Evolutionary conservation across 2,113 vertebrate genomes (phyloP).

Genomic region (Mus spicilegus): DNA sequence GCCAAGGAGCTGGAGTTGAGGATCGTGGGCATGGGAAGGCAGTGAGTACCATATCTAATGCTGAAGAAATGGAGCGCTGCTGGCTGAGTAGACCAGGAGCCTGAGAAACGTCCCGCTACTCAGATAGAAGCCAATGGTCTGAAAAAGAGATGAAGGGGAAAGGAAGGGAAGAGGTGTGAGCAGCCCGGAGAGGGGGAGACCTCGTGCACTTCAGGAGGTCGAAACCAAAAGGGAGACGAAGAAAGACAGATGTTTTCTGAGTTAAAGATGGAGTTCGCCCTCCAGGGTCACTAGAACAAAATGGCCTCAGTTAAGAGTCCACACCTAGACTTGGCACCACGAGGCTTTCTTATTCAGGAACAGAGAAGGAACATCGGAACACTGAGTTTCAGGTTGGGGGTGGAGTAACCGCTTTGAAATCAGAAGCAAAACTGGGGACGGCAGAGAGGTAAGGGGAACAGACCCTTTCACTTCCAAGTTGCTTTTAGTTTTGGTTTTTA

Average conservation of each 20-base stretch:
- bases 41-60: neutral
- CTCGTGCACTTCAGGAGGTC: rapidly evolving
- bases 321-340: no score
- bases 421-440: neutral
- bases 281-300: neutral
- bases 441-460: no score
- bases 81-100: neutral
- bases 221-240: neutral
- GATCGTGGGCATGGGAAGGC: rapidly evolving
- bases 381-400: neutral
- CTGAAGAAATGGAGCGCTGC: rapidly evolving
- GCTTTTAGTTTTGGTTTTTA: neutral
- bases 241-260: neutral
- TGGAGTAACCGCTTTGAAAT: neutral
- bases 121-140: neutral
- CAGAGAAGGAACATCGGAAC: neutral
- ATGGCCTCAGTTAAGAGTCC: neutral
- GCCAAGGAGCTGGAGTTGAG: neutral
- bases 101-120: neutral
- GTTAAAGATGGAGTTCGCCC: neutral
- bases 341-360: neutral
- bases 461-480: no score
- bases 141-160: neutral
- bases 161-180: neutral
- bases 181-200: neutral